A percentile compares a stretch with the other conserved stretches of the same genome.
Conservation (phyloP, 2,797 vertebrate genomes). For the Nyctalus aviator region DNA sequence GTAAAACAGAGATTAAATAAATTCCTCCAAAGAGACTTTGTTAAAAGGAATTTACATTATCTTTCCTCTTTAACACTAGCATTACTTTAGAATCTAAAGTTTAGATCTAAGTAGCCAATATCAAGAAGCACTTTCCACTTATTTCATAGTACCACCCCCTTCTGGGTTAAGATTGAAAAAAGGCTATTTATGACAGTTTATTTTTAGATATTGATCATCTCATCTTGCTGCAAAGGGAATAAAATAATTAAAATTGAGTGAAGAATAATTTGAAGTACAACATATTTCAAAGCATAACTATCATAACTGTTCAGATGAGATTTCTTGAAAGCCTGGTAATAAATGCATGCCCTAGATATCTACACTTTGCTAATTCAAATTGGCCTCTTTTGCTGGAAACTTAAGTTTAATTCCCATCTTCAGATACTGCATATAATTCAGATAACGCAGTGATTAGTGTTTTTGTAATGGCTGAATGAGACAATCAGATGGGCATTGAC, state of each 20-base stretch:
- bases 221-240: constrained; percentile 80
- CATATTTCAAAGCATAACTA: constrained; percentile 81
- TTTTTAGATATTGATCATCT: constrained; percentile 72
- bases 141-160: constrained; percentile 29
- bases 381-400: constrained; percentile 72
- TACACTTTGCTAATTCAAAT: constrained; percentile 71
- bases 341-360: constrained; percentile 78
- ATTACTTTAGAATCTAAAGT: constrained; percentile 25
- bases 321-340: constrained; percentile 76
- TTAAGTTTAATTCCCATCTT: constrained; percentile 68
- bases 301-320: constrained; percentile 70
- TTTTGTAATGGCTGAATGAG: constrained; percentile 26
- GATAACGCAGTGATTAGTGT: constrained; percentile 34
- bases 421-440: constrained; percentile 46
- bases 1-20: constrained; percentile 58
- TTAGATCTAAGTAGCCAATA: constrained; percentile 40
- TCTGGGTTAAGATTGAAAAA: constrained; percentile 67
- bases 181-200: constrained; percentile 71
- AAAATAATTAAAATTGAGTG: constrained; percentile 77
- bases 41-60: constrained; percentile 20
- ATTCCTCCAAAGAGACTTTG: constrained; percentile 40
- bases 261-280: constrained; percentile 75
- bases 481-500: constrained; percentile 36
- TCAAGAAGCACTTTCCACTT: constrained; percentile 56
- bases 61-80: constrained; percentile 33